phyloP scores from a whole-genome alignment of 2,113 vertebrate genomes.

The Eubucco bourcierii region DNA sequence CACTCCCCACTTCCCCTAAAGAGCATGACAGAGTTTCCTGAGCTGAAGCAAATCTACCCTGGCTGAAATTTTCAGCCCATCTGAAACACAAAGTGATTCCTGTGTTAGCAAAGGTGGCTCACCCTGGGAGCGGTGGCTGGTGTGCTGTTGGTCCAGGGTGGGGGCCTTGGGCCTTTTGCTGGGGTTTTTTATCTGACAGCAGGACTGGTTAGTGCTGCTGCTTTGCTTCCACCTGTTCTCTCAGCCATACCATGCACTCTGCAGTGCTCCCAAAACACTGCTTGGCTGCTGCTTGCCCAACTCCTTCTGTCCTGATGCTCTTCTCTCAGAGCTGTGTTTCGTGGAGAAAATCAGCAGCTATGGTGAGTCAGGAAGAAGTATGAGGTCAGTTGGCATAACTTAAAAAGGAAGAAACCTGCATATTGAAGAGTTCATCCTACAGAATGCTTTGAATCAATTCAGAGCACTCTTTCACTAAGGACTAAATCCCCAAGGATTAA shows the following conservation, averaged over 20 bases:
- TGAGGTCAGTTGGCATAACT: background rate
- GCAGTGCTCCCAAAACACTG: background rate
- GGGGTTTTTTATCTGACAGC: background rate
- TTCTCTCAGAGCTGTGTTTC: background rate
- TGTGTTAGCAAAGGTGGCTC: background rate
- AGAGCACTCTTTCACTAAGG: background rate
- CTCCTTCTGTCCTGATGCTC: background rate
- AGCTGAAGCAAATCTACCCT: background rate
- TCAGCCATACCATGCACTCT: background rate
- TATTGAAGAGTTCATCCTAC: background rate
- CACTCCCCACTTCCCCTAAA: background rate
- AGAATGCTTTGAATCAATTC: slow-evolving; percentile 12
- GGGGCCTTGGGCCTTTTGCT: background rate
- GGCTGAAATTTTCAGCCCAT: background rate
- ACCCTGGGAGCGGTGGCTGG: background rate
- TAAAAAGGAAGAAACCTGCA: background rate
- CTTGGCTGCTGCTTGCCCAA: background rate
- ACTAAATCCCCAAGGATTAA: slow-evolving; percentile 10
- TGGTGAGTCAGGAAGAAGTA: background rate
- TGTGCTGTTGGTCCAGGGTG: background rate
- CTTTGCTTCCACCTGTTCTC: background rate
- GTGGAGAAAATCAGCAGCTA: background rate
- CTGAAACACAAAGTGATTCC: background rate
- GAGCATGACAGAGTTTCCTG: background rate
- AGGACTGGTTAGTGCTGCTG: background rate